Evolutionary conservation across 1,140 invertebrate genomes (phyloP).

Genomic region (Metaphire vulgaris): DNA sequence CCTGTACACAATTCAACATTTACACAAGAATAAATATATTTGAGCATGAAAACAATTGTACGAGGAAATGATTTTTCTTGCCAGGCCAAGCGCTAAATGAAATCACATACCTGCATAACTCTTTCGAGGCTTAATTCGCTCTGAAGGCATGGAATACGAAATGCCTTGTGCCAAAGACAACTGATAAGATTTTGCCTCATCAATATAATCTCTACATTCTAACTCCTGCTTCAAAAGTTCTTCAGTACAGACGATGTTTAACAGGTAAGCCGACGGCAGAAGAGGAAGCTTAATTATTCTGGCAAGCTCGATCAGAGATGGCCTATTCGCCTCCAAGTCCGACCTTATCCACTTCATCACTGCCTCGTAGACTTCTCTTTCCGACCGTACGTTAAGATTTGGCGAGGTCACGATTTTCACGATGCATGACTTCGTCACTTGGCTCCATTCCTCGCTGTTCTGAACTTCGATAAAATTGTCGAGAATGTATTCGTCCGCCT

Average conservation of each 20-base stretch:
- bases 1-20: no score
- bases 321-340: conserved; percentile 7
- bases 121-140: conserved; percentile 47
- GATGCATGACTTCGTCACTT: conserved; percentile 37
- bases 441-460: conserved; percentile 42
- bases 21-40: no score
- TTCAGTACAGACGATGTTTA: conserved; percentile 44
- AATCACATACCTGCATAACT: conserved; percentile 51
- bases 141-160: conserved; percentile 38
- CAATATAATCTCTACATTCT: conserved; percentile 48
- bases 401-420: conserved; percentile 37
- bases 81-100: no score
- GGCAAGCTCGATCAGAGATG: conserved; percentile 40
- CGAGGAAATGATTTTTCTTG: no score
- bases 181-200: conserved; percentile 49
- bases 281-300: conserved; percentile 47
- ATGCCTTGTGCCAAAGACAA: conserved; percentile 44
- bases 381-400: conserved; percentile 43
- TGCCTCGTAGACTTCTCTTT: conserved; percentile 47
- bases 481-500: conserved; percentile 44
- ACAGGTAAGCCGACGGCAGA: conserved; percentile 42
- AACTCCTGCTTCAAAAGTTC: conserved; percentile 43
- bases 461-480: conserved; percentile 44
- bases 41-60: no score
- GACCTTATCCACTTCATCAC: conserved; percentile 47